Base-by-base conservation (phyloP, 2,888 invertebrate genomes). In the Volucella inflata region DNA sequence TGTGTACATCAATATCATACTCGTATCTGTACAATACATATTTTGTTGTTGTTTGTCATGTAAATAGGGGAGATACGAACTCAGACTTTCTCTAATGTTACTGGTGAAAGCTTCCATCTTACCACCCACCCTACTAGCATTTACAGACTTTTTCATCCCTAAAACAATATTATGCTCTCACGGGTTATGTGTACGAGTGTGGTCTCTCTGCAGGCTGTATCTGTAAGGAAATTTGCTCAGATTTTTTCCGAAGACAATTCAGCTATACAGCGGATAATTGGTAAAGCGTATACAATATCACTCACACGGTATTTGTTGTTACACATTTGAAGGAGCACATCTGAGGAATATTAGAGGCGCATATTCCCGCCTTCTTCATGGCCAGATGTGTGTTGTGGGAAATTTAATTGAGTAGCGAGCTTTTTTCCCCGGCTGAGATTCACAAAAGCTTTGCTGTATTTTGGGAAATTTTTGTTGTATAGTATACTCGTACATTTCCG, bases 241-340 rank as follows among this genome's bases (percentile, higher is more conserved):
- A 80, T 80, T 75, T 76, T 30, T 75, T 76, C 55, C 60, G 67
- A 30, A 16, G 10, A 71, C 12, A n/a, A 68, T 79, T 79, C 65
- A 76, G 75, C 57, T 42, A 80, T 42, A 70, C 64, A 75, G 62
- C 62, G 10, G 30, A 38, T 36, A 62, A 30, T 30, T 30, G 6
- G 30, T 30, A 30, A 30, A 30, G 30, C 30, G 30, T 30, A 6
- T 30, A 30, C 30, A 4, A 6, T 30, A 30, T 30, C 30, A 30
- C 64, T 65, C 75, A 80, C 68, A 72, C 76, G 76, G 62, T 59
- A 55, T 84, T 65, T 65, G 84, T 85, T 85, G 80, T 80, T 71
- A 70, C 50, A 65, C 44, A 48, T 64, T 44, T 42, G 30, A 30
- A 30, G 6, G n/a, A n/a, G 30, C 30, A 6, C 30, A 30, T 30